Percentiles rank a stretch among this genome's conserved stretches.
These are phyloP conservation scores for Heliothis virescens DNA, from an alignment of 1,140 invertebrate species.

Conservation along the genomic window DNA sequence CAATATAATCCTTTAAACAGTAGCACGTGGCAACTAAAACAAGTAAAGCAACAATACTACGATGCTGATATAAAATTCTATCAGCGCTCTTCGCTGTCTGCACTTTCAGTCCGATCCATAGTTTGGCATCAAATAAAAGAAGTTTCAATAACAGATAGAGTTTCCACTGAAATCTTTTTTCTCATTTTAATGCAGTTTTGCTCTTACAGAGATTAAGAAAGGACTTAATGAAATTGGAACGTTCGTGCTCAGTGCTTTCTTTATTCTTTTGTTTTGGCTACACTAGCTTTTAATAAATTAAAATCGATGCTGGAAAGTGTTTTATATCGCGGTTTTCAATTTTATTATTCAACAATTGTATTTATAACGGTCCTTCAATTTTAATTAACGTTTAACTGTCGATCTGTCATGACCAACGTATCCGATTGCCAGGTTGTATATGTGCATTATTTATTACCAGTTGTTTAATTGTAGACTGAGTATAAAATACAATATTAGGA, in stretches of 20 bases:
- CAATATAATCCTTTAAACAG: too few relatives aligned
- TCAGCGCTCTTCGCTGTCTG: background rate
- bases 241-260: background rate
- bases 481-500: too few relatives aligned
- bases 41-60: too few relatives aligned
- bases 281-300: conserved; percentile 1
- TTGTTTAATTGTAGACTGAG: too few relatives aligned
- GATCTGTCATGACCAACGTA: too few relatives aligned
- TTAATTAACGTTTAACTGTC: too few relatives aligned
- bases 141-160: conserved; percentile 8
- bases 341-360: background rate
- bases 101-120: background rate
- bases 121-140: background rate
- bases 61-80: too few relatives aligned
- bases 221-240: conserved; percentile 40
- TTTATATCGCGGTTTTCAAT: background rate
- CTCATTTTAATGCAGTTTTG: conserved; percentile 9
- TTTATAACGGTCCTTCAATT: too few relatives aligned
- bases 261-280: background rate
- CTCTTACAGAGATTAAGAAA: conserved; percentile 22
- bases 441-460: too few relatives aligned
- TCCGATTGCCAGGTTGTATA: too few relatives aligned
- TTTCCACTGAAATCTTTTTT: conserved; percentile 3
- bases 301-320: background rate
- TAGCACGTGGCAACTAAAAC: too few relatives aligned